phyloP scores from a whole-genome alignment of 23 tunicate species.

The Ciona savignyi region DNA sequence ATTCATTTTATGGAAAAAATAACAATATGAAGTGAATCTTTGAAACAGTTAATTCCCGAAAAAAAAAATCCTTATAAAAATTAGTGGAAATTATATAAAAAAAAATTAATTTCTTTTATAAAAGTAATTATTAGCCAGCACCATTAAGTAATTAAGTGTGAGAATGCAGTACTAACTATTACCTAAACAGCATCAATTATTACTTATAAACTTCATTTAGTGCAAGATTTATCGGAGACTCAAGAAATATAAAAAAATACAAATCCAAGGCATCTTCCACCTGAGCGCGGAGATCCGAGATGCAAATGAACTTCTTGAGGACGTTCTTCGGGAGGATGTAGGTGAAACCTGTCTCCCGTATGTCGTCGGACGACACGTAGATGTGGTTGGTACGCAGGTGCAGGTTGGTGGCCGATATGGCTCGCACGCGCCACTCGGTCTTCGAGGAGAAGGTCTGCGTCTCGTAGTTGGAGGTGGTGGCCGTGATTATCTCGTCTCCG shows the following conservation, averaged over 20 bases:
- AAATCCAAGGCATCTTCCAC: constrained; percentile 29
- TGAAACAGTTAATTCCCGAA: too few species aligned
- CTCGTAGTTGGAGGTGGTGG: constrained; percentile 99
- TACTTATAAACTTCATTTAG: too few species aligned
- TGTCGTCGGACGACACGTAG: constrained; percentile 98
- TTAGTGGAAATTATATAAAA: too few species aligned
- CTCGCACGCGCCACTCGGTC: constrained; percentile 99
- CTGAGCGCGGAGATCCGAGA: constrained; percentile 98
- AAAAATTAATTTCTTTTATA: too few species aligned
- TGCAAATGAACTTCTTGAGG: constrained; percentile 97
- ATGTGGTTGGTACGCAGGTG: constrained; percentile 98
- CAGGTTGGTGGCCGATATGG: constrained; percentile 98
- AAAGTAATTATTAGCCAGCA: too few species aligned
- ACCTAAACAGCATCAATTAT: too few species aligned
- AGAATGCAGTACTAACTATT: too few species aligned
- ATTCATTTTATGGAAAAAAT: too few species aligned
- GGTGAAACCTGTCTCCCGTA: constrained; percentile 97
- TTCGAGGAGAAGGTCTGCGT: constrained; percentile 98
- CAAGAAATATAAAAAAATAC: neutral
- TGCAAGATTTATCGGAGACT: too few species aligned
- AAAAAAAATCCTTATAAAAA: too few species aligned
- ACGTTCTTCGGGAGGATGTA: constrained; percentile 99
- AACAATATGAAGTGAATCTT: too few species aligned
- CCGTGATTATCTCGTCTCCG: constrained; percentile 99
- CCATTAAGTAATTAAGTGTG: too few species aligned